phyloP scores from a whole-genome alignment of 2,797 vertebrate species.

The Chrysolophus pictus region DNA sequence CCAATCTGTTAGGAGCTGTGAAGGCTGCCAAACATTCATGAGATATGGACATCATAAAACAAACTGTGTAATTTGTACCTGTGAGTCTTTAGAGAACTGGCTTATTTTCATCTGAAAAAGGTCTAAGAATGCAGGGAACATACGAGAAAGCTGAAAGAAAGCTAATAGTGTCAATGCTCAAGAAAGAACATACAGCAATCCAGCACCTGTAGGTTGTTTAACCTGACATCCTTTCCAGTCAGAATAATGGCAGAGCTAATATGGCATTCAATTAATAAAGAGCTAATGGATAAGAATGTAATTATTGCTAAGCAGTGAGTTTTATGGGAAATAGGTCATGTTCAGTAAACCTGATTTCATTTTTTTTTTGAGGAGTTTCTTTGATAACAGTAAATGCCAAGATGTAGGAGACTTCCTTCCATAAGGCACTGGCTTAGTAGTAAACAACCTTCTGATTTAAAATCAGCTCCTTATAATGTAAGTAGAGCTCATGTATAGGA shows the following conservation, averaged over 20 bases:
- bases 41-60: slow-evolving; percentile 17
- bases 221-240: background rate
- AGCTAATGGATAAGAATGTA: slow-evolving; percentile 24
- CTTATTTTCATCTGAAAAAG: background rate
- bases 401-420: background rate
- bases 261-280: slow-evolving; percentile 51
- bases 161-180: background rate
- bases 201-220: background rate
- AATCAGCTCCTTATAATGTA: background rate
- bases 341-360: slow-evolving; percentile 51
- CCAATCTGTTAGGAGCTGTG: background rate
- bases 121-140: background rate
- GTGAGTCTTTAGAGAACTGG: slow-evolving; percentile 2
- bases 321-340: slow-evolving; percentile 57
- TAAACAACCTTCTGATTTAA: background rate
- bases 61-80: slow-evolving; percentile 26
- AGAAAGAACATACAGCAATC: background rate
- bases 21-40: slow-evolving; percentile 30
- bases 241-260: background rate
- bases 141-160: background rate
- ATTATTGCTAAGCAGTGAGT: slow-evolving; percentile 46
- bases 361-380: slow-evolving; percentile 29
- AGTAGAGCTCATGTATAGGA: background rate
- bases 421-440: background rate
- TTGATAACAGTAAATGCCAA: slow-evolving; percentile 6